Percentiles rank a stretch among this genome's conserved stretches.
These are phyloP conservation scores for Protonemura montana DNA, from an alignment of 2,888 invertebrate genomes.

Conservation along the genomic window DNA sequence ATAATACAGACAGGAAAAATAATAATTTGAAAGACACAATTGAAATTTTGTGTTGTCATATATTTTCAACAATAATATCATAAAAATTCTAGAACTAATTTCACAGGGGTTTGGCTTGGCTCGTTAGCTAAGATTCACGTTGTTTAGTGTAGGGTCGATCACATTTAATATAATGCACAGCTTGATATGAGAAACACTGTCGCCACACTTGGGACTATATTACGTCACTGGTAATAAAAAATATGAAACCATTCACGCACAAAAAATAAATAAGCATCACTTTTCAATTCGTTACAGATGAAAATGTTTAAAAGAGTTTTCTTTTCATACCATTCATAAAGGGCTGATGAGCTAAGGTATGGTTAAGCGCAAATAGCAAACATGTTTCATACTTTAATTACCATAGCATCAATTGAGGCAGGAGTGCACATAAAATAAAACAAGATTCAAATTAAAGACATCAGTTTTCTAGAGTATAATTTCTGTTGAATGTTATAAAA, in stretches of 20 bases:
- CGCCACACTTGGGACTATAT: neutral
- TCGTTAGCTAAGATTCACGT: neutral
- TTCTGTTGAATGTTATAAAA: too few relatives aligned
- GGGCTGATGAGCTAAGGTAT: too few relatives aligned
- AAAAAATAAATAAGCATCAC: too few relatives aligned
- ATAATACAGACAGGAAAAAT: neutral
- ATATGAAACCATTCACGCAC: neutral
- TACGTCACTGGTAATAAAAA: neutral
- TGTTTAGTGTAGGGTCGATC: neutral
- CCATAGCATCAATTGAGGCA: too few relatives aligned
- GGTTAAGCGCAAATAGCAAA: too few relatives aligned
- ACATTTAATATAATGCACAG: neutral
- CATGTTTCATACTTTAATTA: too few relatives aligned
- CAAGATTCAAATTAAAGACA: too few relatives aligned
- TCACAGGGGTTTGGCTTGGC: neutral
- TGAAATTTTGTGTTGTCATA: neutral
- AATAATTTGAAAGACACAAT: neutral
- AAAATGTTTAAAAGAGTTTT: too few relatives aligned
- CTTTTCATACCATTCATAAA: too few relatives aligned
- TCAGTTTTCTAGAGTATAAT: too few relatives aligned
- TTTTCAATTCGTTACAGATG: too few relatives aligned
- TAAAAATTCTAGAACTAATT: neutral
- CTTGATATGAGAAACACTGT: slow-evolving; percentile 14
- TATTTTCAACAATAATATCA: neutral
- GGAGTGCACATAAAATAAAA: too few relatives aligned